phyloP scores from a whole-genome alignment of 2,113 vertebrate genomes.

The Periophthalmodon schlosseri region DNA sequence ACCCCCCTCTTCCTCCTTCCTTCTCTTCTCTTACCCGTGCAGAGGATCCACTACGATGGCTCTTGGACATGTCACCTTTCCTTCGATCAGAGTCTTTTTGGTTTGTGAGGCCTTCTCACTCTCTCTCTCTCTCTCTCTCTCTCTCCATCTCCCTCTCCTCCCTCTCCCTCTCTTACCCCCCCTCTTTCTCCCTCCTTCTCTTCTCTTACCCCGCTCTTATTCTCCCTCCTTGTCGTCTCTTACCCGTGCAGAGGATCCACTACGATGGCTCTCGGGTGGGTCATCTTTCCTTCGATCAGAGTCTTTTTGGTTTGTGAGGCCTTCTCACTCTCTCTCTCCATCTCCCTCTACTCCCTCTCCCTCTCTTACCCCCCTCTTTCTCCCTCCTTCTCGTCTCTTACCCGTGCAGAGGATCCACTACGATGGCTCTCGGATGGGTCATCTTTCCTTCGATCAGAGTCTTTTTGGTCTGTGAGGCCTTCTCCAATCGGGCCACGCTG shows the following conservation, averaged over 20 bases:
- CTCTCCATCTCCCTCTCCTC: too few species aligned
- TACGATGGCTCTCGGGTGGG: conserved; percentile 93
- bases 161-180: too few species aligned
- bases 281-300: conserved; percentile 86
- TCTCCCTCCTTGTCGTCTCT: conserved; percentile 28
- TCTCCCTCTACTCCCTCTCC: not conserved
- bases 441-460: conserved; percentile 95
- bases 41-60: too few species aligned
- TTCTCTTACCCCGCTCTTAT: too few species aligned
- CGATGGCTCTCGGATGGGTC: conserved; percentile 95
- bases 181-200: too few species aligned
- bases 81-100: conserved; percentile 42
- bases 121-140: not conserved
- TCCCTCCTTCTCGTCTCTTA: conserved; percentile 56
- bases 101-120: too few species aligned
- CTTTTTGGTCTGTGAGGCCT: conserved; percentile 92
- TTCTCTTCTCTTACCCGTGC: too few species aligned
- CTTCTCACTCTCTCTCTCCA: not conserved
- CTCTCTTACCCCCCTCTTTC: not conserved
- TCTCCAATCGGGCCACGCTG: conserved; percentile 94
- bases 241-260: conserved; percentile 94
- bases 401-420: conserved; percentile 94
- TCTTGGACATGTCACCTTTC: too few species aligned
- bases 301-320: too few species aligned
- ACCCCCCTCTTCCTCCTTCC: too few species aligned